phyloP scores from a whole-genome alignment of 1,140 invertebrate genomes.

The Colletes gigas region DNA sequence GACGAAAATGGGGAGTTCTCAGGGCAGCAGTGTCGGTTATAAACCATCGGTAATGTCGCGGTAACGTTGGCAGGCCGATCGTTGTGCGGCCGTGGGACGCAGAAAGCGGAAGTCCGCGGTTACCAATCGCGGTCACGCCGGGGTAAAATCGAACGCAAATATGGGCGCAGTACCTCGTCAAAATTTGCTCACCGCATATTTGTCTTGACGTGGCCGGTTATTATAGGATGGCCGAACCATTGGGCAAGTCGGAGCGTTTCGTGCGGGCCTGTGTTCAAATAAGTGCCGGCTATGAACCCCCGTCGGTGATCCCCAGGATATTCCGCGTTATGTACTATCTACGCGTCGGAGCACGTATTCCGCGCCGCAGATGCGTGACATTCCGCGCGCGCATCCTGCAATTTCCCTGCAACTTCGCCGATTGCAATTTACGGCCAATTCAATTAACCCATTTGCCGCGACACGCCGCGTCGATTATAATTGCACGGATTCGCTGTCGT shows the following conservation, averaged over 20 bases:
- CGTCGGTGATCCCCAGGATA: neutral
- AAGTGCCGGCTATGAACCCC: neutral
- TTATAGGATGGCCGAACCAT: constrained; percentile 35
- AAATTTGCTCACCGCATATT: constrained; percentile 48
- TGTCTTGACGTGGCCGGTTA: constrained; percentile 45
- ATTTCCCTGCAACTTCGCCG: constrained; percentile 28
- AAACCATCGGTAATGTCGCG: neutral
- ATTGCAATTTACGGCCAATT: constrained; percentile 47
- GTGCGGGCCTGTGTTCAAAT: neutral
- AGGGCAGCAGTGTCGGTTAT: neutral
- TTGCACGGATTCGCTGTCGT: constrained; percentile 20
- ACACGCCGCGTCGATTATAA: constrained; percentile 19
- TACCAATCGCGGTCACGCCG: constrained; percentile 16
- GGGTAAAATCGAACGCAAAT: constrained; percentile 41
- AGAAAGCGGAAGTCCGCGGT: constrained; percentile 25
- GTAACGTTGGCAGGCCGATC: neutral
- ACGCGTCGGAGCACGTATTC: neutral
- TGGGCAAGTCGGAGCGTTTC: constrained; percentile 6
- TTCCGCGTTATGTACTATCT: neutral
- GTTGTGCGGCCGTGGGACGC: neutral
- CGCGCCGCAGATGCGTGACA: neutral
- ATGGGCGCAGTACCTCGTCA: constrained; percentile 36
- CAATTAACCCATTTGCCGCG: constrained; percentile 32
- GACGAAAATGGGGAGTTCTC: neutral
- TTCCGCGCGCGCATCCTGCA: neutral